Conservation (phyloP, 1,140 invertebrate genomes). For the Trichonephila clavipes region DNA sequence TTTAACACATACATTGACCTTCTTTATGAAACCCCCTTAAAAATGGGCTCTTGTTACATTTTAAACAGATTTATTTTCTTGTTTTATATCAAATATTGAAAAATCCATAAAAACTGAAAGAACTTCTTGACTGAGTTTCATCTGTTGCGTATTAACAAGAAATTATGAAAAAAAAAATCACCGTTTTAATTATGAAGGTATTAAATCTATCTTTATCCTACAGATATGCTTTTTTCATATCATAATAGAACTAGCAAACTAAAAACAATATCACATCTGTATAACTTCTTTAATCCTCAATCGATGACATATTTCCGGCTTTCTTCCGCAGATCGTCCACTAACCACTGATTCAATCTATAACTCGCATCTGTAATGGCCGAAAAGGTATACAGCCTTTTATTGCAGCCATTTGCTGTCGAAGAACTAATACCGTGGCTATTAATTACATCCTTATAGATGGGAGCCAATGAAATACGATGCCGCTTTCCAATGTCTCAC, state of each 20-base stretch:
- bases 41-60: no score
- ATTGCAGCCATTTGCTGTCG: conserved; percentile 36
- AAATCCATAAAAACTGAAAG: no score
- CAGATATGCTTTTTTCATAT: no score
- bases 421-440: conserved; percentile 24
- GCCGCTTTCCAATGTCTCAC: conserved; percentile 1
- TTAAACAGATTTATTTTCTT: no score
- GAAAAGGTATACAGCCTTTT: conserved; percentile 12
- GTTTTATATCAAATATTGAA: no score
- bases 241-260: not conserved
- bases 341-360: not conserved
- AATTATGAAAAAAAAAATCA: no score
- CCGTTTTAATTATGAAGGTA: no score
- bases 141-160: no score
- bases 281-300: not conserved
- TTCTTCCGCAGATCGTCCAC: not conserved
- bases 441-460: conserved; percentile 34
- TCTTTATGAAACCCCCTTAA: no score
- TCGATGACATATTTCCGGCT: not conserved
- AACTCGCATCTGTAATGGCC: not conserved
- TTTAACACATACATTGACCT: no score
- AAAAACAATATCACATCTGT: not conserved
- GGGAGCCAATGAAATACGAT: conserved; percentile 40
- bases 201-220: no score
- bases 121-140: no score